A percentile compares a stretch with the other conserved stretches of the same genome.
phyloP scores from a whole-genome alignment of 2,113 vertebrate species.

The Murina feae region DNA sequence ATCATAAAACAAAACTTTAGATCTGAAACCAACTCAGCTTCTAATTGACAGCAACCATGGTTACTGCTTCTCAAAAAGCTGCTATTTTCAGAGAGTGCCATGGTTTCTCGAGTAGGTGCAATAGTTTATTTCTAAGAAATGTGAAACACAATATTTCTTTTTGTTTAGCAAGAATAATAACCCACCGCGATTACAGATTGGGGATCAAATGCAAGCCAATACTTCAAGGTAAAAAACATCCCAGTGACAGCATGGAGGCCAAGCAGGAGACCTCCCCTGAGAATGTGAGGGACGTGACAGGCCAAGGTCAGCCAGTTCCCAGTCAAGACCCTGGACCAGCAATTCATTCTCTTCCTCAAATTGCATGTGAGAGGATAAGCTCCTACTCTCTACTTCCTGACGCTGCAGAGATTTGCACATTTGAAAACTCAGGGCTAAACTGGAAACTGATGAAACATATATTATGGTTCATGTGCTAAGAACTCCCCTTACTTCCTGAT shows the following conservation, averaged over 20 bases:
- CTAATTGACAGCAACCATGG: conserved; percentile 43
- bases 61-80: conserved; percentile 20
- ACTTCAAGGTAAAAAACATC: neutral
- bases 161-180: conserved; percentile 20
- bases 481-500: neutral
- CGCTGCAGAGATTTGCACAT: neutral
- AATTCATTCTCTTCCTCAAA: neutral
- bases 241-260: neutral
- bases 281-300: fast-evolving
- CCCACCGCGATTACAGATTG: neutral
- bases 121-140: conserved; percentile 51
- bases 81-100: conserved; percentile 34
- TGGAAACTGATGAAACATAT: neutral
- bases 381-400: neutral
- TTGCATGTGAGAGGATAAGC: neutral
- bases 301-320: neutral
- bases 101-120: conserved; percentile 14
- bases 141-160: conserved; percentile 4
- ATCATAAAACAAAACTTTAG: neutral
- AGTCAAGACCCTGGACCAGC: neutral
- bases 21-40: conserved; percentile 1
- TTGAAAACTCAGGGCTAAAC: neutral
- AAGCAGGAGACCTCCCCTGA: neutral
- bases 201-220: neutral
- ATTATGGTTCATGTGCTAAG: neutral